Base-by-base conservation (phyloP, 2,113 vertebrate species). In the Pelobates fuscus region DNA sequence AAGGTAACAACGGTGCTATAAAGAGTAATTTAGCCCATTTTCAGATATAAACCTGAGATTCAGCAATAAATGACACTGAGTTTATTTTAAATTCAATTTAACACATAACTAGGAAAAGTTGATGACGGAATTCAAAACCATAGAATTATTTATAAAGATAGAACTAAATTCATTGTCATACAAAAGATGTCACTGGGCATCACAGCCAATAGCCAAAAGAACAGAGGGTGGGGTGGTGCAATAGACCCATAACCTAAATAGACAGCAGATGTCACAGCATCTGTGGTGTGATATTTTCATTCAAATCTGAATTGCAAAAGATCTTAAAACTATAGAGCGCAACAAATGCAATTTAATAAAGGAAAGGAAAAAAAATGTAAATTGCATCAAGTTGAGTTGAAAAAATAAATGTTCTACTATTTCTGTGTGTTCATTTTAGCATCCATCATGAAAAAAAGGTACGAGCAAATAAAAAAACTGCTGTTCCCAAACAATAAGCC, bases 191-290 rank as follows among this genome's bases (percentile, higher is more conserved):
- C 52, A 27, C 37, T 60, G 18, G 54, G 55, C 24, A 14, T 37
- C 61, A 5, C 8, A 68, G 64, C 49, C 54, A 67, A 17, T 49
- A 52, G 55, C 73, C 64, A 68, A 46, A 30, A 67, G 14, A 76
- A 76, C 73, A 76, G 64, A 76, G 73, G 55, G 64, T 27, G 17
- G 65, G 37, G 65, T 76, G 73, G 73, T 29, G 30, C 66, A 61
- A 20, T 46, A 59, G 63, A 58, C 63, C 49, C 37, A 65, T 75
- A 76, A 61, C 26, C 73, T 41, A 76, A 76, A 76, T 61, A 68
- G 41, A 32, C n/a, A 76, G 57, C 73, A 76, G 73, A 76, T 76
- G 73, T 76, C 73, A 60, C 24, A 68, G 64, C 73, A 76, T 76
- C 73, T 76, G 73, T 52, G 64, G 67, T 76, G 68, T 67, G 72